Evolutionary conservation across 2,113 vertebrate species (phyloP).

Genomic region (Oncorhynchus tshawytscha): DNA sequence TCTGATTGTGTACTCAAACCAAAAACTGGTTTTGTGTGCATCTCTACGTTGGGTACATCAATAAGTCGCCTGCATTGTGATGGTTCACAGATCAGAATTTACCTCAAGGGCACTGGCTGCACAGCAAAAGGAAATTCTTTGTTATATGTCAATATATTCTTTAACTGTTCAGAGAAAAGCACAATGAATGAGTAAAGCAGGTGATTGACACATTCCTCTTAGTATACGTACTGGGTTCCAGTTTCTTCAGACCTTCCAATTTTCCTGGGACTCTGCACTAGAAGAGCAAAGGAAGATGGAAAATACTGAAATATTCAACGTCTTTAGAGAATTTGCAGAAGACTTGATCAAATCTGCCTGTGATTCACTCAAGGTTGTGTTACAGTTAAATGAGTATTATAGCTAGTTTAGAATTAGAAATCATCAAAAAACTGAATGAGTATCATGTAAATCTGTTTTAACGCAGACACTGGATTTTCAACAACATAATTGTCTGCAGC

Average conservation of each 20-base stretch:
- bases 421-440: too few relatives aligned
- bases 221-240: constrained; percentile 85
- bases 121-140: constrained; percentile 98
- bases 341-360: too few relatives aligned
- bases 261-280: constrained; percentile 91
- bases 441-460: too few relatives aligned
- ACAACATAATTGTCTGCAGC: too few relatives aligned
- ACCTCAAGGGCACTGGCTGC: constrained; percentile 95
- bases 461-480: too few relatives aligned
- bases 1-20: background rate
- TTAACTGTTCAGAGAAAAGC: constrained; percentile 77
- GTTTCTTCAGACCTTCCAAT: constrained; percentile 94
- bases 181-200: background rate
- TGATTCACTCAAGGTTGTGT: background rate
- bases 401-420: too few relatives aligned
- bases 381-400: background rate
- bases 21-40: background rate
- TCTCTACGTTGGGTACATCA: background rate
- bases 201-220: background rate
- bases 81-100: constrained; percentile 43
- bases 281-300: constrained; percentile 12
- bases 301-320: background rate
- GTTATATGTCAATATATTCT: constrained; percentile 93
- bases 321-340: too few relatives aligned
- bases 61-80: background rate